These are phyloP conservation scores for Laticauda colubrina DNA, from an alignment of 2,113 vertebrate species.

Conservation along the genomic window DNA sequence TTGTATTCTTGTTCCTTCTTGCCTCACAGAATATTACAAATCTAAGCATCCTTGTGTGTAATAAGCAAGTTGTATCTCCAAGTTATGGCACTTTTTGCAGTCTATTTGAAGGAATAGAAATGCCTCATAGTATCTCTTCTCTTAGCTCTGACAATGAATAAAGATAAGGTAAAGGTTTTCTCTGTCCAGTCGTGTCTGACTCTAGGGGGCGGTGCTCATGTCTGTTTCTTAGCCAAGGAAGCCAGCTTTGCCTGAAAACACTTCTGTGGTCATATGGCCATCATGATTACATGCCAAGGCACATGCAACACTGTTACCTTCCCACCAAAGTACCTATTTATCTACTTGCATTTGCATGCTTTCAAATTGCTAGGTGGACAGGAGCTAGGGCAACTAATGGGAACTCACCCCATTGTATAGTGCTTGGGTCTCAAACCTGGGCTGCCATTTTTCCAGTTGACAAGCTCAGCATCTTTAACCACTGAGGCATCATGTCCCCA, in stretches of 20 bases:
- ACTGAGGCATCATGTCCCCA: neutral
- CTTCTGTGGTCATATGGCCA: neutral
- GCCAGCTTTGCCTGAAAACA: neutral
- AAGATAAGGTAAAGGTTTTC: neutral
- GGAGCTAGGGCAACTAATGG: neutral
- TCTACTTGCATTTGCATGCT: neutral
- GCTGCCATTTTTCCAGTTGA: neutral
- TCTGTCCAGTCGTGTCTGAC: neutral
- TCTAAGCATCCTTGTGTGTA: neutral
- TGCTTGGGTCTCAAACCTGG: neutral
- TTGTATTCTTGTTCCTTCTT: neutral
- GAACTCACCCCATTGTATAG: neutral
- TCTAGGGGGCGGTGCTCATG: neutral
- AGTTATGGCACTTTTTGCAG: neutral
- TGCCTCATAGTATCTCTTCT: neutral
- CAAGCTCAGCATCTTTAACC: neutral
- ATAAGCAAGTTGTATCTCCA: neutral
- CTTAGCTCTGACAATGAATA: neutral
- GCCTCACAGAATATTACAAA: neutral
- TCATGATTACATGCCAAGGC: neutral
- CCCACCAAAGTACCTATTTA: neutral
- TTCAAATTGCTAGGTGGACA: neutral
- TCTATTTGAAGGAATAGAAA: neutral
- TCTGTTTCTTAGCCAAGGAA: neutral
- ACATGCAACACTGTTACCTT: neutral